Percentiles rank a stretch among this genome's conserved stretches.
These are phyloP conservation scores for Sipha flava DNA, from an alignment of 1,140 invertebrate genomes.

Conservation along the genomic window DNA sequence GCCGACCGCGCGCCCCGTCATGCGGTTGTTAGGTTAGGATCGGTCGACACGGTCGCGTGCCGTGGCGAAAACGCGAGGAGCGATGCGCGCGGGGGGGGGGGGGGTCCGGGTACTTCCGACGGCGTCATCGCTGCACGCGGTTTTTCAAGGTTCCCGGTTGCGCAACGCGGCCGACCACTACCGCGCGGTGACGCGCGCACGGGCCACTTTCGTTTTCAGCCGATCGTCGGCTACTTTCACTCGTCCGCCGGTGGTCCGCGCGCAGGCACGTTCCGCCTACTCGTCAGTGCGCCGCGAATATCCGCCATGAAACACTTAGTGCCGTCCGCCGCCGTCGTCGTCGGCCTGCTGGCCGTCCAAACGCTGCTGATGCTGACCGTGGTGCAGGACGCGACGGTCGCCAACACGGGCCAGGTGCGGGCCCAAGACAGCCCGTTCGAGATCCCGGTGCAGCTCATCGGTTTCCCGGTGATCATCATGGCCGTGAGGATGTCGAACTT, in stretches of 20 bases:
- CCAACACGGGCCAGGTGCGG: neutral
- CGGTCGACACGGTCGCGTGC: no score
- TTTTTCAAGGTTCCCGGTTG: constrained; percentile 15
- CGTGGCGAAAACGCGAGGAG: no score
- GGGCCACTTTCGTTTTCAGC: constrained; percentile 16
- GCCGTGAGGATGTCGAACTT: constrained; percentile 73
- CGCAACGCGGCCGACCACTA: neutral
- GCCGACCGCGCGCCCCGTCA: no score
- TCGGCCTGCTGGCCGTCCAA: constrained; percentile 25
- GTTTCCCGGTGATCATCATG: constrained; percentile 71
- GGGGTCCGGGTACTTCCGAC: constrained; percentile 10
- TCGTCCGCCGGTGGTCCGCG: neutral
- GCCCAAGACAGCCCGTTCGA: constrained; percentile 56
- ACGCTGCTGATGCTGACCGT: neutral
- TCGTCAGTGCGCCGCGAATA: neutral
- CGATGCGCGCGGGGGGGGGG: neutral
- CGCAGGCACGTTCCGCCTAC: neutral
- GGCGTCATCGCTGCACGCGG: neutral
- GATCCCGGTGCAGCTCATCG: constrained; percentile 68
- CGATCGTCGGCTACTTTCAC: neutral
- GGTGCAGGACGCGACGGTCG: neutral
- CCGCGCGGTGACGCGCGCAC: neutral
- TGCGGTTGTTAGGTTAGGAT: no score
- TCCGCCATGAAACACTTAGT: constrained; percentile 16
- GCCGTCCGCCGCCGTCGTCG: neutral